phyloP scores from a whole-genome alignment of 2,888 invertebrate genomes.

The Thera obeliscata region DNA sequence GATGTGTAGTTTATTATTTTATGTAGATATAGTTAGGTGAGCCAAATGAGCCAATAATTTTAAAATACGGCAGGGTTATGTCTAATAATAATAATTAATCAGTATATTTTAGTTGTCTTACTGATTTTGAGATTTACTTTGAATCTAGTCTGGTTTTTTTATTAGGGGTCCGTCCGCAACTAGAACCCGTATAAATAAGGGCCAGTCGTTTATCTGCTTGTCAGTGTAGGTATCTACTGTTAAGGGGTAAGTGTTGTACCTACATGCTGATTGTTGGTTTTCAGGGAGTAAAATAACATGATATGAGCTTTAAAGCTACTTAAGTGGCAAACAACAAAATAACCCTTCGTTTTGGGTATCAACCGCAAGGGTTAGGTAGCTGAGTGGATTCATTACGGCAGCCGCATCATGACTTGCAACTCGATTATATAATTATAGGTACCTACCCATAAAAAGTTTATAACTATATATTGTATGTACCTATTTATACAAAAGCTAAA shows the following conservation, averaged over 20 bases:
- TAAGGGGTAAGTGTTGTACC: conserved; percentile 6
- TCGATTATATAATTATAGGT: not conserved
- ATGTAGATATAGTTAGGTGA: no score
- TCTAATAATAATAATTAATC: no score
- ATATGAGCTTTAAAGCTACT: not conserved
- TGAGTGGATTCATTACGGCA: not conserved
- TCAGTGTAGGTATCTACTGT: conserved; percentile 26
- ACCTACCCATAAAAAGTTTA: no score
- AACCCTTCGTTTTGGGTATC: not conserved
- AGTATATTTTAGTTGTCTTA: not conserved
- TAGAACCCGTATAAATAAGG: conserved; percentile 42
- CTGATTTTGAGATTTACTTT: conserved; percentile 7
- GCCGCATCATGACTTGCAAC: not conserved
- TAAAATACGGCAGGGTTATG: no score
- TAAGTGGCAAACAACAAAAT: not conserved
- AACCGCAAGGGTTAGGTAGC: not conserved
- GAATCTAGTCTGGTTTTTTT: conserved; percentile 37
- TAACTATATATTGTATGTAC: no score
- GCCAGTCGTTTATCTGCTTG: conserved; percentile 38
- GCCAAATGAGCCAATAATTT: no score
- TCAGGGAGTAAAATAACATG: conserved; percentile 1
- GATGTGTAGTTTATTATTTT: no score
- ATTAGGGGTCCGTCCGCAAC: conserved; percentile 41
- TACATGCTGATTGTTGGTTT: not conserved
- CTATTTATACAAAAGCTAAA: no score